phyloP scores from a whole-genome alignment of 2,888 invertebrate genomes.

The Hydrotaea diabolus region DNA sequence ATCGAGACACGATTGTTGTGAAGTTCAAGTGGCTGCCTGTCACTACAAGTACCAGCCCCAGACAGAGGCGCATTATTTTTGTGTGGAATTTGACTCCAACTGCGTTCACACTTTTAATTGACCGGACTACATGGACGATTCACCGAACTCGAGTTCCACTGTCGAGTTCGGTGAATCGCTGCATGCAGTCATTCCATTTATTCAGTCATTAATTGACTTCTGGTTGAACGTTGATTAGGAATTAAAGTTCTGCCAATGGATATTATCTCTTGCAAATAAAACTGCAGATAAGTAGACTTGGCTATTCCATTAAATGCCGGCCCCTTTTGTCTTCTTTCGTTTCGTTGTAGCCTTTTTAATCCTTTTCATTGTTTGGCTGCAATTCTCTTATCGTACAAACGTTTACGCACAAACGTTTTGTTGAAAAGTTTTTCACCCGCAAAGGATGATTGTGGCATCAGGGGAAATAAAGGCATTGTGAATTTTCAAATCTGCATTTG shows the following conservation, averaged over 20 bases:
- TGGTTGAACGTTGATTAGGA: neutral
- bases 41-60: neutral
- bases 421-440: no score
- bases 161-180: no score
- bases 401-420: neutral
- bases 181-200: neutral
- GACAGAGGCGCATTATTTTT: neutral
- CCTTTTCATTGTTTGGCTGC: neutral
- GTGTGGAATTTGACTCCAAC: neutral
- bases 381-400: neutral
- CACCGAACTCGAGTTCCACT: no score
- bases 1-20: neutral
- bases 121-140: neutral
- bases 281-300: no score
- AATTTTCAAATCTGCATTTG: neutral
- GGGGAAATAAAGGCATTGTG: no score
- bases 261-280: neutral
- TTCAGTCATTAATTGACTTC: neutral
- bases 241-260: neutral
- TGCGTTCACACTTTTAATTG: slow-evolving; percentile 4
- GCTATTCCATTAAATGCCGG: neutral
- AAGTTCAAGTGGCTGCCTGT: slow-evolving; percentile 18
- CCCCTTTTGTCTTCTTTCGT: neutral
- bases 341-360: neutral
- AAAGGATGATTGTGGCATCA: no score